Evolutionary conservation across 2,113 vertebrate species (phyloP).

Genomic region (Corythoichthys haematopterus): DNA sequence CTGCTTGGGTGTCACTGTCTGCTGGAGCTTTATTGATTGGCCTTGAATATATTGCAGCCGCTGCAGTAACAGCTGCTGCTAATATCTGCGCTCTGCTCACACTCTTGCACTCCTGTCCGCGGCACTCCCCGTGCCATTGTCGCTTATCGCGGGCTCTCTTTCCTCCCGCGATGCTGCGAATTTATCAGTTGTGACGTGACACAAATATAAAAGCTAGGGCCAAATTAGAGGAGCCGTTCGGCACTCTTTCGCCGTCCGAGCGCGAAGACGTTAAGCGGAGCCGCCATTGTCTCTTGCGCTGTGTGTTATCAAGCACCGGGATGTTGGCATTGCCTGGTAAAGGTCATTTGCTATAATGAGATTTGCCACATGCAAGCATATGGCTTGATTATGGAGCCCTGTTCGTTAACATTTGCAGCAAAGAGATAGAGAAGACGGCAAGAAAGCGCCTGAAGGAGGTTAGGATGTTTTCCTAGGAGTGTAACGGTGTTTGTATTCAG

Average conservation of each 20-base stretch:
- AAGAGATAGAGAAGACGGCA: conserved; percentile 61
- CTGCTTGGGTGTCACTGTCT: conserved; percentile 84
- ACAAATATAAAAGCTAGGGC: conserved; percentile 77
- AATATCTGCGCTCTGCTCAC: conserved; percentile 70
- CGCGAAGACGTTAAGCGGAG: conserved; percentile 66
- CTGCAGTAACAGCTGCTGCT: conserved; percentile 84
- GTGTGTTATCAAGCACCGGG: conserved; percentile 48
- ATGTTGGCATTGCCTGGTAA: conserved; percentile 66
- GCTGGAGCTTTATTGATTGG: conserved; percentile 85
- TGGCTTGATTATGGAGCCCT: conserved; percentile 64
- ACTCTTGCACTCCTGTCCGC: conserved; percentile 46
- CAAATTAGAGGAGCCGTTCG: conserved; percentile 48
- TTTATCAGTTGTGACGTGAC: conserved; percentile 74
- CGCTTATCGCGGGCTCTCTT: background rate
- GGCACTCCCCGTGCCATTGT: background rate
- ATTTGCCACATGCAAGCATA: conserved; percentile 70
- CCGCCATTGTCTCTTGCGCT: conserved; percentile 47
- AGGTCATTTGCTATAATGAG: conserved; percentile 72
- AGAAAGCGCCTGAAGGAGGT: conserved; percentile 12
- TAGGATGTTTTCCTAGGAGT: too few relatives aligned
- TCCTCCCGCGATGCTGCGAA: conserved; percentile 10
- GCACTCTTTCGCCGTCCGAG: conserved; percentile 34
- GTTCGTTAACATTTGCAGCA: conserved; percentile 68
- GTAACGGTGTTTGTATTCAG: too few relatives aligned
- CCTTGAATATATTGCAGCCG: conserved; percentile 82